Evolutionary conservation across 2,888 invertebrate genomes (phyloP), one percentile per base, ranked within the genome.

Genomic region (Branchipolynoe longqiensis): DNA sequence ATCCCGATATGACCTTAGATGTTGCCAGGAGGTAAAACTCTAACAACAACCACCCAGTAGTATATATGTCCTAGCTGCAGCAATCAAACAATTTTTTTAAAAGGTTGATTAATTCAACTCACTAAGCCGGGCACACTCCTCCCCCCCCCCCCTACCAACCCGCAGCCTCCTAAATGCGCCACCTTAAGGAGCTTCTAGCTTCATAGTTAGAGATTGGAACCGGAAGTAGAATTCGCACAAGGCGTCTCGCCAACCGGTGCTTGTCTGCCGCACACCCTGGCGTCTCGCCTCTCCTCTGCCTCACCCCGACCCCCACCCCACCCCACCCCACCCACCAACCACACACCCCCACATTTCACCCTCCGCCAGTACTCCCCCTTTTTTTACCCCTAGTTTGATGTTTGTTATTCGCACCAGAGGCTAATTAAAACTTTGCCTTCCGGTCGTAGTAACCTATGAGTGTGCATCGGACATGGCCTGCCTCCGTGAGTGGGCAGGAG

Each of bases 381-480:
- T 22, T 36, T 69, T 69, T 69, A 36, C 31, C 31, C 38, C 38
- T n/a, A 69, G 69, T 78, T 48, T 78, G 22, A 54, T 54, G 78
- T 54, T 78, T 78, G 78, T 54, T 54, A 78, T 78, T 78, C 78
- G 28, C 48, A 48, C 48, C 78, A 78, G 41, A 48, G n/a, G 78
- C 54, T 78, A 78, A 78, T 78, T 78, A 78, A 78, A 78, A 78
- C 78, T 78, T 78, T 41, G 78, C 78, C 54, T 41, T 78, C 54
- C 28, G 48, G 25, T 22, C 54, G 48, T n/a, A 25, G 78, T 78
- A 78, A 78, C 41, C 78, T 78, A 78, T 78, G 78, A 78, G 78
- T 41, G 78, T 14, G 41, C 25, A 48, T n/a, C 54, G 48, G 69
- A 38, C 31, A 8, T 69, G 69, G 6, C 8, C 69, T 41, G 78